A percentile compares a stretch with the other conserved stretches of the same genome.
Evolutionary conservation across 2,113 vertebrate genomes (phyloP).

Genomic region (Apaloderma vittatum): DNA sequence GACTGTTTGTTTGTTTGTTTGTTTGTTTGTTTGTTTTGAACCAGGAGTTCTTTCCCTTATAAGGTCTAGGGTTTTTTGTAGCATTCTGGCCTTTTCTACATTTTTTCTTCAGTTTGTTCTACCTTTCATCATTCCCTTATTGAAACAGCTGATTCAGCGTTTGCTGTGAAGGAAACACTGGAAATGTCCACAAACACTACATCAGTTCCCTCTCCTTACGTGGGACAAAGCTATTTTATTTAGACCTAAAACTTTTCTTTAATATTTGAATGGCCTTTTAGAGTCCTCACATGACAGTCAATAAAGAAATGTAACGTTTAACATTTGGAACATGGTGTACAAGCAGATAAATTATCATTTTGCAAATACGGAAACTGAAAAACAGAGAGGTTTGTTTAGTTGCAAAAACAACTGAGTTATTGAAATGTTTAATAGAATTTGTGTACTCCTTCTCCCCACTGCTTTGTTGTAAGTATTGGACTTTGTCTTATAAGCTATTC

Average conservation of each 20-base stretch:
- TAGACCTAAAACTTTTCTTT: not conserved
- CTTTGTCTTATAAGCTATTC: not conserved
- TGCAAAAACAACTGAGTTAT: not conserved
- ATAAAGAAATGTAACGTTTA: not conserved
- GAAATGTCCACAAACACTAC: not conserved
- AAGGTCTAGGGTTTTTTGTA: not conserved
- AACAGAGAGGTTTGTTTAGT: not conserved
- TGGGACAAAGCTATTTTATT: not conserved
- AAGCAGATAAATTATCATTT: not conserved
- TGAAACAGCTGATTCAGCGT: not conserved
- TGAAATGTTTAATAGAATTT: not conserved
- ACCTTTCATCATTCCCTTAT: not conserved
- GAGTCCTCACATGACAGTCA: not conserved
- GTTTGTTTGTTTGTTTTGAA: not conserved
- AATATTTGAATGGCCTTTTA: not conserved
- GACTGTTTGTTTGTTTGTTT: not conserved
- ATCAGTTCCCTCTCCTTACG: not conserved
- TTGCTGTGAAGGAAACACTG: not conserved
- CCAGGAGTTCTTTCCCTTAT: not conserved
- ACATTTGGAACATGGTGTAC: fast-evolving
- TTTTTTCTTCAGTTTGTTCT: not conserved
- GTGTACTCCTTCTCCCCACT: not conserved
- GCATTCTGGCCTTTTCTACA: not conserved
- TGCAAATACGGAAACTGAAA: not conserved
- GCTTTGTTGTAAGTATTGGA: not conserved